phyloP scores from a whole-genome alignment of 2,888 invertebrate species.

The Lacanobia wlatinum region DNA sequence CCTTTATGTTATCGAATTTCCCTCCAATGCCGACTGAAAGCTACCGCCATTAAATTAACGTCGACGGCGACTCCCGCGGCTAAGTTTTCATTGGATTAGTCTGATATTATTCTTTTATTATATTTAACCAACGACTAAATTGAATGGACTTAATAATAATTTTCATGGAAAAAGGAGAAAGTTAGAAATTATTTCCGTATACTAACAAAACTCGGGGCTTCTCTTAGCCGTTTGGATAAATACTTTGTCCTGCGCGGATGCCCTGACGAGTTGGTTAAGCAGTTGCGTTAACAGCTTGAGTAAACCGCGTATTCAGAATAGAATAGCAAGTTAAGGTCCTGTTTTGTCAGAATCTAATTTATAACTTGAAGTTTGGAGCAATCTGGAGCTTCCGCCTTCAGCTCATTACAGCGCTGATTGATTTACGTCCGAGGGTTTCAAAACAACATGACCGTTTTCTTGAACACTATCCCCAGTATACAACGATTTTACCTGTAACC shows the following conservation, averaged over 20 bases:
- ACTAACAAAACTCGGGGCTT: no score
- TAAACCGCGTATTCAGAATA: neutral
- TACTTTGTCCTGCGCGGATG: neutral
- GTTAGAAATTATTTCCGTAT: no score
- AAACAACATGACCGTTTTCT: constrained; percentile 13
- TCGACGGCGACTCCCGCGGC: constrained; percentile 2
- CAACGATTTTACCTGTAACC: neutral
- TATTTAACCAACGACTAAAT: neutral
- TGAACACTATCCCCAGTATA: neutral
- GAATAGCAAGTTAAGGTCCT: neutral
- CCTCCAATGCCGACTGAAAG: constrained; percentile 69
- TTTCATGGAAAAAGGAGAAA: neutral
- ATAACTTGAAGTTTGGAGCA: constrained; percentile 6
- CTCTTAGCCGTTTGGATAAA: neutral
- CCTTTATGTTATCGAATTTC: constrained; percentile 81
- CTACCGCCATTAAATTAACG: constrained; percentile 73
- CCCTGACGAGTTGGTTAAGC: neutral
- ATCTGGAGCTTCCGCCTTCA: constrained; percentile 5
- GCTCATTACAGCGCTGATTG: neutral
- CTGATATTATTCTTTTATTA: constrained; percentile 2
- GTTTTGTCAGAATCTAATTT: constrained; percentile 16
- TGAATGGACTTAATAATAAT: neutral
- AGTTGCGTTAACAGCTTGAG: neutral
- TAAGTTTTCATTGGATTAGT: constrained; percentile 31
- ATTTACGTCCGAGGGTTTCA: constrained; percentile 2